phyloP scores from a whole-genome alignment of 2,113 vertebrate species.

The Callipepla squamata region DNA sequence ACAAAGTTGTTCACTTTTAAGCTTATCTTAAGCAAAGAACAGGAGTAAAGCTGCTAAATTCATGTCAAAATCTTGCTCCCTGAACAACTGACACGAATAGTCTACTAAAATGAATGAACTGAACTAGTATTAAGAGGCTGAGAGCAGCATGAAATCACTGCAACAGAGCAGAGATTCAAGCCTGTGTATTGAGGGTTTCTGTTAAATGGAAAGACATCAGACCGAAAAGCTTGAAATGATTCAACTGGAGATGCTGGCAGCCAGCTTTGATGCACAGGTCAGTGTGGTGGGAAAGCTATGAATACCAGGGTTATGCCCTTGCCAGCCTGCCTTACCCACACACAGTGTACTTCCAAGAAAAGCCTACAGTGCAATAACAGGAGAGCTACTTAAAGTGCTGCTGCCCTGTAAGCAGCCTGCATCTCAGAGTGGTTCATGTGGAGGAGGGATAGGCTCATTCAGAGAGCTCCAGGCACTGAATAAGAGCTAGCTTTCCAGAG shows the following conservation, averaged over 20 bases:
- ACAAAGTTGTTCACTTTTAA: not conserved
- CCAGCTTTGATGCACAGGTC: constrained; percentile 30
- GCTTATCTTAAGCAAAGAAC: not conserved
- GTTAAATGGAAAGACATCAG: constrained; percentile 31
- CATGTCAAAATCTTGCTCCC: not conserved
- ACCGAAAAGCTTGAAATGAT: constrained; percentile 36
- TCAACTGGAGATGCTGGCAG: constrained; percentile 45
- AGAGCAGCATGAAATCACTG: not conserved
- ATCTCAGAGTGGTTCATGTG: fast-evolving
- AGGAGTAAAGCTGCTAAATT: not conserved
- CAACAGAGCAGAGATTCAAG: constrained; percentile 9
- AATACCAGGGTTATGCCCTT: constrained; percentile 69
- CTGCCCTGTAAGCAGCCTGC: not conserved
- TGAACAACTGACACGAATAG: not conserved
- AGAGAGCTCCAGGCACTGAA: not conserved
- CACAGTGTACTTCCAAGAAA: constrained; percentile 51
- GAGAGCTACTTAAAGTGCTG: constrained; percentile 27
- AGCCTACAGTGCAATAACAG: constrained; percentile 23
- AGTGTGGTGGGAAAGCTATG: constrained; percentile 36
- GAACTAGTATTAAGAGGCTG: not conserved
- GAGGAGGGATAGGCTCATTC: not conserved
- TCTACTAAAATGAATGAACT: not conserved
- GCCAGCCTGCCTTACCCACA: constrained; percentile 62
- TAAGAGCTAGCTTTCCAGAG: not conserved
- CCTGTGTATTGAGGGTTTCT: not conserved